Evolutionary conservation across 2,888 invertebrate species (phyloP).

Genomic region (Nephrotoma flavescens): DNA sequence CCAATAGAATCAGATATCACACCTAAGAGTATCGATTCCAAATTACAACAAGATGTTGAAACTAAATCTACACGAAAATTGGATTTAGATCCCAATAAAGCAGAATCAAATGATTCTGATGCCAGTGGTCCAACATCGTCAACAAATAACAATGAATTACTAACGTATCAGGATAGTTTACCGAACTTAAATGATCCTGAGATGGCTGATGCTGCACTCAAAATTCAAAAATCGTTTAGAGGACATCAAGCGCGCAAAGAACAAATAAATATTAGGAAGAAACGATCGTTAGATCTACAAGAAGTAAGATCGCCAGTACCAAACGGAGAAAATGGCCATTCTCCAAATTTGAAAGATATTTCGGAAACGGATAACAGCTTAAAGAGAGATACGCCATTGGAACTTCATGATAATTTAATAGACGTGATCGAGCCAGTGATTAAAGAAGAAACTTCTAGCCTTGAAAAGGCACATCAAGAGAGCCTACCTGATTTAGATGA

Average conservation of each 20-base stretch:
- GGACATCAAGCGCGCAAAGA: constrained; percentile 11
- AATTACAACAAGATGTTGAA: no score
- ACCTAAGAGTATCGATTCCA: no score
- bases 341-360: background rate
- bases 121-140: no score
- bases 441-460: no score
- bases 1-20: no score
- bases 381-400: background rate
- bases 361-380: no score
- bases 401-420: background rate
- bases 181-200: background rate
- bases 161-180: background rate
- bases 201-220: background rate
- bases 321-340: background rate
- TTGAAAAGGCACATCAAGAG: background rate
- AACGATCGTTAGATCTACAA: background rate
- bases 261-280: background rate
- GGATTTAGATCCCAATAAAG: no score
- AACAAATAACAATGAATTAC: background rate
- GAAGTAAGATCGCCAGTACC: background rate
- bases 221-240: constrained; percentile 5
- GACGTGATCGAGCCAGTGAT: no score
- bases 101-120: no score
- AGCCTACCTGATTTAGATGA: background rate
- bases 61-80: no score